A percentile compares a stretch with the other conserved stretches of the same genome.
These are phyloP conservation scores for Bryconaethiops microstoma DNA, from an alignment of 2,797 vertebrate genomes.

Conservation along the genomic window DNA sequence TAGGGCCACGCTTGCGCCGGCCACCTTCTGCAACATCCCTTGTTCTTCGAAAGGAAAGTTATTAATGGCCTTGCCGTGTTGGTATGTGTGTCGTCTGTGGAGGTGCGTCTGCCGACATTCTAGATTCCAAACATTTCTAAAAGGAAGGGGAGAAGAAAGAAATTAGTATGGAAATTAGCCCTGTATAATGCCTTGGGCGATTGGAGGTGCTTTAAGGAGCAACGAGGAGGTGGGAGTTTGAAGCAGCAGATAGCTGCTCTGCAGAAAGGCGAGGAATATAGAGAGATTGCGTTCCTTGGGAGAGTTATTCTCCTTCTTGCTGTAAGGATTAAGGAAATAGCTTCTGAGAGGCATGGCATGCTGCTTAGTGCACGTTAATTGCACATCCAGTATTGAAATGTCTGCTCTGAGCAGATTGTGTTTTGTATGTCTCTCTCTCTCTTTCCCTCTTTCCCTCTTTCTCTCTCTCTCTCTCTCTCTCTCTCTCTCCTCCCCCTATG, in stretches of 20 bases:
- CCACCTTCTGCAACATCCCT: slow-evolving; percentile 69
- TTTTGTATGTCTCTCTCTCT: slow-evolving; percentile 55
- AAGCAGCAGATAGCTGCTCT: slow-evolving; percentile 70
- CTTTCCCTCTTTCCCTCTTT: slow-evolving; percentile 18
- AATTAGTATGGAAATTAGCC: slow-evolving; percentile 85
- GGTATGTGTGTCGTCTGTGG: slow-evolving; percentile 64
- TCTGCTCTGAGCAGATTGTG: slow-evolving; percentile 69
- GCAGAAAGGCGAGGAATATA: slow-evolving; percentile 67
- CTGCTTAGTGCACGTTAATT: slow-evolving; percentile 76
- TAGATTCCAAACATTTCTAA: slow-evolving; percentile 75
- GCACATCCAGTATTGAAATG: slow-evolving; percentile 67
- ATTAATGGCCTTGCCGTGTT: slow-evolving; percentile 75
- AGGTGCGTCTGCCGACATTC: slow-evolving; percentile 65
- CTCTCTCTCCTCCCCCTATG: slow-evolving; percentile 19
- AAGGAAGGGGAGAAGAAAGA: slow-evolving; percentile 71
- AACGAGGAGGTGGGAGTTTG: slow-evolving; percentile 71
- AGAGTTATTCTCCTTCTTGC: slow-evolving; percentile 71
- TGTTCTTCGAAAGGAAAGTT: slow-evolving; percentile 67
- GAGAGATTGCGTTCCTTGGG: slow-evolving; percentile 74
- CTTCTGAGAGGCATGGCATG: slow-evolving; percentile 76
- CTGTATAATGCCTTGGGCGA: slow-evolving; percentile 75
- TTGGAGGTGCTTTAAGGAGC: slow-evolving; percentile 76
- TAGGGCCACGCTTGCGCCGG: slow-evolving; percentile 64
- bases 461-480: not conserved
- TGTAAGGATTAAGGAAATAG: slow-evolving; percentile 76